A percentile compares a stretch with the other conserved stretches of the same genome.
phyloP scores from a whole-genome alignment of 2,888 invertebrate species.

The Philaethria dido region DNA sequence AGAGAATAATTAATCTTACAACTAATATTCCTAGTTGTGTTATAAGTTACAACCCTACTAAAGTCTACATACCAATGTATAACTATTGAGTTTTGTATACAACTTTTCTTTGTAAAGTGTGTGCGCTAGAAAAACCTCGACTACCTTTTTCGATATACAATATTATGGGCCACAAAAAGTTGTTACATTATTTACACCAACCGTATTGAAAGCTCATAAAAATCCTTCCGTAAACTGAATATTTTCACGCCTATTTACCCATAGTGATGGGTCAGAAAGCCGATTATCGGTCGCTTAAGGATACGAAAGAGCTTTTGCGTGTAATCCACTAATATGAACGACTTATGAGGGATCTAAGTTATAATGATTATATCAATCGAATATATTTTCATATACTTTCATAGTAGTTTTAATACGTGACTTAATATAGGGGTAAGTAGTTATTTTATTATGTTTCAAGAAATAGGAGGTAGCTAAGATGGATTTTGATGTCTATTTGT shows the following conservation, averaged over 20 bases:
- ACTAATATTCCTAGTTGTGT: too few relatives aligned
- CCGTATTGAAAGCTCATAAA: constrained; percentile 17
- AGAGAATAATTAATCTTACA: too few relatives aligned
- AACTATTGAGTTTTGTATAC: not conserved
- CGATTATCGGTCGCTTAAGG: constrained; percentile 44
- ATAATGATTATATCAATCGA: constrained; percentile 42
- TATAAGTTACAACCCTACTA: too few relatives aligned
- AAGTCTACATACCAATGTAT: too few relatives aligned
- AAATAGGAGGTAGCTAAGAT: too few relatives aligned
- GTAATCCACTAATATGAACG: constrained; percentile 45
- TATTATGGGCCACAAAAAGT: constrained; percentile 3
- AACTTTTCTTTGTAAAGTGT: not conserved
- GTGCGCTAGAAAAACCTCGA: not conserved
- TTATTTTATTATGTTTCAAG: not conserved
- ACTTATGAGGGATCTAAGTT: constrained; percentile 41
- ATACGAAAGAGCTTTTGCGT: constrained; percentile 46
- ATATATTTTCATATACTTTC: constrained; percentile 17
- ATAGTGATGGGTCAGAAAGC: constrained; percentile 44
- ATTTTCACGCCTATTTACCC: constrained; percentile 41
- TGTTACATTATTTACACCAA: constrained; percentile 21
- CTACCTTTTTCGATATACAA: not conserved
- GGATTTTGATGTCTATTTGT: too few relatives aligned
- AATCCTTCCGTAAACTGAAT: constrained; percentile 32
- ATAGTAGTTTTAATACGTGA: not conserved
- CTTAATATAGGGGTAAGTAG: not conserved